phyloP scores from a whole-genome alignment of 1,140 invertebrate genomes.

The Anagrus nilaparvatae region DNA sequence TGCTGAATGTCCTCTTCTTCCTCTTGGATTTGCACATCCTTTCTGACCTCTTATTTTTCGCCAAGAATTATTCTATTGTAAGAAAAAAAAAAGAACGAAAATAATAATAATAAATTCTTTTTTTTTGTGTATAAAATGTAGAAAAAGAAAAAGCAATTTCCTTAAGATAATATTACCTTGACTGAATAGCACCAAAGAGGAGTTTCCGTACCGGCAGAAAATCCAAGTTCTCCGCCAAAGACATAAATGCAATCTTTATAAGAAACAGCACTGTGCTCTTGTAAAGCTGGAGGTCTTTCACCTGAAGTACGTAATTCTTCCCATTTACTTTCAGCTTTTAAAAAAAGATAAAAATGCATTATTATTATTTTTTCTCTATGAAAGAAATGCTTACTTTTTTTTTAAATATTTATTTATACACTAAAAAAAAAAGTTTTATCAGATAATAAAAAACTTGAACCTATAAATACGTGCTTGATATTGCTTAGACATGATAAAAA shows the following conservation, averaged over 20 bases:
- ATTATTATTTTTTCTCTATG: neutral
- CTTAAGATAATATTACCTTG: conserved; percentile 47
- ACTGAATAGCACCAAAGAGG: conserved; percentile 82
- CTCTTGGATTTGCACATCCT: conserved; percentile 57
- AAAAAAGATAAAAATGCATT: conserved; percentile 13
- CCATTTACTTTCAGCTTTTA: conserved; percentile 57
- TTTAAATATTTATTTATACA: too few species aligned
- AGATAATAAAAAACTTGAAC: too few species aligned
- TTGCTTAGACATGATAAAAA: too few species aligned
- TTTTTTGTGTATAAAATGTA: too few species aligned
- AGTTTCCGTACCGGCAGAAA: conserved; percentile 67
- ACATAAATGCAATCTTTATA: conserved; percentile 68
- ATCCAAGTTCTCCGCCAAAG: conserved; percentile 81
- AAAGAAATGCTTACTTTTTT: too few species aligned
- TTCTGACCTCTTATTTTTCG: conserved; percentile 51
- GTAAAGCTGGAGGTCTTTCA: conserved; percentile 64
- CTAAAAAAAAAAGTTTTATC: too few species aligned
- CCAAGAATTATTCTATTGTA: conserved; percentile 61
- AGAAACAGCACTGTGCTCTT: conserved; percentile 77
- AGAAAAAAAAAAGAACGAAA: too few species aligned
- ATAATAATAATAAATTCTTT: conserved; percentile 8
- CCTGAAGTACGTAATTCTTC: conserved; percentile 58
- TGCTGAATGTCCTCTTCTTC: conserved; percentile 72
- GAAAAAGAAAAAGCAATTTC: too few species aligned
- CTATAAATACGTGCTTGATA: too few species aligned